Conservation (phyloP, 2,113 vertebrate genomes). For the Tragelaphus imberbis region DNA sequence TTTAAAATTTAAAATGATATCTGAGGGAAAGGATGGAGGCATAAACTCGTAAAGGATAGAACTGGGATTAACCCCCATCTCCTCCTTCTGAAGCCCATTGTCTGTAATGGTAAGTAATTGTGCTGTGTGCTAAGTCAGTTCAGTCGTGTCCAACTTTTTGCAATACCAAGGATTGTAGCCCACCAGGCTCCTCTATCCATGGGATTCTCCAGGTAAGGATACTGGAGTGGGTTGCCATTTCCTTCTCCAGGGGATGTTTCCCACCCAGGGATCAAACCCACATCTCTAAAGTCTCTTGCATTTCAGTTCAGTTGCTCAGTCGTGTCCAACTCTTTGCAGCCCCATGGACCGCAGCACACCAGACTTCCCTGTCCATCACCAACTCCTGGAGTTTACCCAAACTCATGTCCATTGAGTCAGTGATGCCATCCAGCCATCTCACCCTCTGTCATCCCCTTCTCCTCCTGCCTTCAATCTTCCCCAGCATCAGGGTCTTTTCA, state of each 20-base stretch:
- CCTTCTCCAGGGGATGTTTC: background rate
- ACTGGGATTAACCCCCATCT: background rate
- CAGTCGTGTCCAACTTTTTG: background rate
- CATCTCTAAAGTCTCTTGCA: background rate
- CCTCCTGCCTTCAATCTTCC: background rate
- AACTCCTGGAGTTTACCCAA: background rate
- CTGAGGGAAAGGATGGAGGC: background rate
- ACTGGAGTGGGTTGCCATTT: background rate
- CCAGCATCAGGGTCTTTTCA: background rate
- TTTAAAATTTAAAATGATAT: background rate
- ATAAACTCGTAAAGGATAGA: background rate
- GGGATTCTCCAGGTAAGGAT: background rate
- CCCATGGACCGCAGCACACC: rapidly evolving
- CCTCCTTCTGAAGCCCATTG: background rate
- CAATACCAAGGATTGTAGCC: background rate
- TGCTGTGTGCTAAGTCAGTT: background rate
- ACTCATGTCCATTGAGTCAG: background rate
- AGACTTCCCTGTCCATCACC: background rate
- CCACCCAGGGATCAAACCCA: background rate
- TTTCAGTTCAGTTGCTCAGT: background rate
- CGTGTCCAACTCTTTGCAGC: background rate
- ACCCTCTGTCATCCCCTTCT: background rate
- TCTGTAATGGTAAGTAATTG: background rate
- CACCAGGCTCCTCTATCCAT: background rate
- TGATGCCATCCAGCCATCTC: background rate